Evolutionary conservation across 2,113 vertebrate genomes (phyloP), one percentile per base, ranked within the genome.

Genomic region (Spheniscus mendiculus): DNA sequence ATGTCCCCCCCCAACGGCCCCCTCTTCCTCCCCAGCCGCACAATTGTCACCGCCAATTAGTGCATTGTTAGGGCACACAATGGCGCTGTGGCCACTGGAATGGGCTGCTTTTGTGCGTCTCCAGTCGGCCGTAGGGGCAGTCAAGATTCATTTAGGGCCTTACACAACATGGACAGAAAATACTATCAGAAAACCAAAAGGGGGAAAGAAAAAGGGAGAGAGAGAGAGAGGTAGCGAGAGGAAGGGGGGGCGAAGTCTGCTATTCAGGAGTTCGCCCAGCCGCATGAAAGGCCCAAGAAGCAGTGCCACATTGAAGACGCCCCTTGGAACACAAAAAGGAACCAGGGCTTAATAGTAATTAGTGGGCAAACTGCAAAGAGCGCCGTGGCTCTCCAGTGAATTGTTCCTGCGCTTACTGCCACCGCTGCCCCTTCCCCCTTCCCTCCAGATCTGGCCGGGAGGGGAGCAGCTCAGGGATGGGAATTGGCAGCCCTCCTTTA

Each of bases 41-140:
- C 98, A 96, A 99, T 99, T 99, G 99, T 99, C 99, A 98, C 98
- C 95, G 94, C 99, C 99, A 99, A 99, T 99, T 99, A 99, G 99
- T 98, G 98, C 98, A 98, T 99, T 99, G 98, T 99, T 97, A 95
- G 98, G 97, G 92, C 91, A 97, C 98, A 99, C 99, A 99, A 99
- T 99, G 98, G 99, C 98, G 98, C 98, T 98, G 99, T 99, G 99
- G 99, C 99, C 98, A 98, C 98, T 97, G 98, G 98, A 98, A 98
- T 91, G 96, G 97, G 97, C 89, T 42, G 98, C 98, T 95, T 99
- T 99, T 99, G 98, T 99, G 98, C 98, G 97, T 99, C 99, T 99
- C 99, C 99, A 99, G 97, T 99, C 98, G 99, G 98, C 99, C 98
- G 98, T 99, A 98, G 98, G 98, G 98, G 98, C 99, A 99, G 99